Evolutionary conservation across 2,797 vertebrate genomes (phyloP).

Genomic region (Fistularia tabacaria): DNA sequence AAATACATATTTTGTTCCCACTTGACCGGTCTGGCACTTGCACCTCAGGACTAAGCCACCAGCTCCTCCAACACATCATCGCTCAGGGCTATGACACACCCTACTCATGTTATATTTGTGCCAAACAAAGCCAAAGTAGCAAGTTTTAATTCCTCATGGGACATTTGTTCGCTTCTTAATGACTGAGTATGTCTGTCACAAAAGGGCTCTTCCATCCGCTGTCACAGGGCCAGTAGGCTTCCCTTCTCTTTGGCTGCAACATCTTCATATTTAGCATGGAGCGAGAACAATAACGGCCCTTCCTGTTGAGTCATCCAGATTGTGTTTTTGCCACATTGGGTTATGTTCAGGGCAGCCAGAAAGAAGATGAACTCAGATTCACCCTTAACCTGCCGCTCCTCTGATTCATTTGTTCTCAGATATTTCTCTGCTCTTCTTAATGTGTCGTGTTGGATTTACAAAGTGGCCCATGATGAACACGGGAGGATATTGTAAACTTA

Average conservation of each 20-base stretch:
- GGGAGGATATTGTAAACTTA: conserved; percentile 30
- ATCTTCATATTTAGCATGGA: conserved; percentile 16
- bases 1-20: conserved; percentile 59
- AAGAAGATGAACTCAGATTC: conserved; percentile 48
- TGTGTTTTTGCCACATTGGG: conserved; percentile 2
- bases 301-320: conserved; percentile 17
- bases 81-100: conserved; percentile 46
- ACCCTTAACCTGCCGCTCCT: conserved; percentile 31
- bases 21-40: conserved; percentile 55
- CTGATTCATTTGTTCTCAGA: conserved; percentile 29
- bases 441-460: conserved; percentile 35
- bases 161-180: conserved; percentile 41
- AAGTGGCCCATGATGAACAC: conserved; percentile 38
- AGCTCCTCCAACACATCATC: background rate
- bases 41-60: conserved; percentile 36
- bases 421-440: conserved; percentile 25
- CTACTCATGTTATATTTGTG: conserved; percentile 44
- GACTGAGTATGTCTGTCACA: conserved; percentile 37
- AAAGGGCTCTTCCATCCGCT: conserved; percentile 33
- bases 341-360: conserved; percentile 12
- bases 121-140: conserved; percentile 47
- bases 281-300: conserved; percentile 21
- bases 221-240: conserved; percentile 41
- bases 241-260: conserved; percentile 8
- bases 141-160: conserved; percentile 22